Conservation (phyloP, 2,113 vertebrate genomes). For the Ciconia stormi region DNA sequence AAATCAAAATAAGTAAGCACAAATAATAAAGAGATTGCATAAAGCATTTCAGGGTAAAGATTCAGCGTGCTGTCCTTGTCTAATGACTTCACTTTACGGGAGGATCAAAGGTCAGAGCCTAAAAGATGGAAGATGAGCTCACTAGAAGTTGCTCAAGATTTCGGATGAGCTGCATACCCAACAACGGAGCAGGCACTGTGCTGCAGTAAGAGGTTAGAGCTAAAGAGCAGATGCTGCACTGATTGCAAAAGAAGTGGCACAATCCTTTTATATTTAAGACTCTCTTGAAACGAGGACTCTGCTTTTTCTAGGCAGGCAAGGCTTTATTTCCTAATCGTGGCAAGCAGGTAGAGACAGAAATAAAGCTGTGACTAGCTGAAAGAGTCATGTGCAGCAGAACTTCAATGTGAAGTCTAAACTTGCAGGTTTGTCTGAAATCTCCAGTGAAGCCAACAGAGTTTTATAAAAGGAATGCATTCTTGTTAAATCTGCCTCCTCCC, state of each 20-base stretch:
- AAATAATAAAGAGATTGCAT: not conserved
- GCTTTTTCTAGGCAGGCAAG: not conserved
- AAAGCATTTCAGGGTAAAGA: not conserved
- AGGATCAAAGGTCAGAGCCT: not conserved
- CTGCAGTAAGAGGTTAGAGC: not conserved
- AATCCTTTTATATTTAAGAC: not conserved
- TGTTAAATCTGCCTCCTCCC: not conserved
- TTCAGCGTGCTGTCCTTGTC: not conserved
- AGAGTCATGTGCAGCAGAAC: not conserved
- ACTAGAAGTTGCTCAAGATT: not conserved
- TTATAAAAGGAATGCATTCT: not conserved
- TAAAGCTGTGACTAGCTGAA: not conserved
- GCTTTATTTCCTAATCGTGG: not conserved
- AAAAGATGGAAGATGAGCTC: not conserved
- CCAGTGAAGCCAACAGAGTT: not conserved
- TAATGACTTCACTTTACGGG: not conserved
- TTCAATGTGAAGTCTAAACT: not conserved
- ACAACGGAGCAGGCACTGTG: rapidly evolving
- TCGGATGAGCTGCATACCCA: not conserved
- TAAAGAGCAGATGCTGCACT: not conserved
- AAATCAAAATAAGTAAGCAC: not conserved
- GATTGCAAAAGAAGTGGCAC: not conserved
- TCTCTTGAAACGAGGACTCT: not conserved
- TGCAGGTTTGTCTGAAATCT: not conserved
- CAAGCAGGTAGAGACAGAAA: not conserved